Percentiles rank a stretch among this genome's conserved stretches.
Evolutionary conservation across 2,888 invertebrate genomes (phyloP).

Genomic region (Abrostola tripartita): DNA sequence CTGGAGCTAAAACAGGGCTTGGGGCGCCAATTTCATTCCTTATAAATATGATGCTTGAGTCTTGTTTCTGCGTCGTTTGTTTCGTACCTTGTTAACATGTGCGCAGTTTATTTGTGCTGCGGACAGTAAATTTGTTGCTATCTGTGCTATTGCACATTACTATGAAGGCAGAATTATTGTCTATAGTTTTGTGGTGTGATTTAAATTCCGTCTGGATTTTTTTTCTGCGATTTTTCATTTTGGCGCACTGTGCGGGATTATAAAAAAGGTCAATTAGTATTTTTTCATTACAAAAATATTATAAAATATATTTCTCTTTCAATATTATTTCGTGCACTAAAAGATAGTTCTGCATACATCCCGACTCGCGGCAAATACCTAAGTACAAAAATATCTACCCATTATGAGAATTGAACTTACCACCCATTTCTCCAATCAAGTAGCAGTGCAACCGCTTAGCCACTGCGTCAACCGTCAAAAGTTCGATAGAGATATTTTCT

Average conservation of each 20-base stretch:
- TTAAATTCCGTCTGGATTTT: conserved; percentile 11
- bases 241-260: conserved; percentile 12
- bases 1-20: conserved; percentile 71
- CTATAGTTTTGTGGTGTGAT: conserved; percentile 23
- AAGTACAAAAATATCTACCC: too few species aligned
- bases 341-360: too few species aligned
- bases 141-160: conserved; percentile 45
- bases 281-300: too few species aligned
- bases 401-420: too few species aligned
- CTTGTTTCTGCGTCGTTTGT: conserved; percentile 59
- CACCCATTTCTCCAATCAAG: too few species aligned
- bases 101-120: conserved; percentile 61
- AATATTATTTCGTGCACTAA: too few species aligned
- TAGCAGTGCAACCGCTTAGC: too few species aligned
- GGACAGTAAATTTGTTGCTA: conserved; percentile 59
- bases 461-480: too few species aligned
- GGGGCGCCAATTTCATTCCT: conserved; percentile 66
- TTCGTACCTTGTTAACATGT: conserved; percentile 71
- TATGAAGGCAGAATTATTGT: conserved; percentile 31
- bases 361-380: too few species aligned
- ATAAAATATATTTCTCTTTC: too few species aligned
- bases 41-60: conserved; percentile 69
- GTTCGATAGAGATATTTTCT: too few species aligned
- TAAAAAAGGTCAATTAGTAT: background rate
- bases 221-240: conserved; percentile 6